A percentile compares a stretch with the other conserved stretches of the same genome.
phyloP scores from a whole-genome alignment of 2,113 vertebrate species.

The Rhinopomastus cyanomelas region DNA sequence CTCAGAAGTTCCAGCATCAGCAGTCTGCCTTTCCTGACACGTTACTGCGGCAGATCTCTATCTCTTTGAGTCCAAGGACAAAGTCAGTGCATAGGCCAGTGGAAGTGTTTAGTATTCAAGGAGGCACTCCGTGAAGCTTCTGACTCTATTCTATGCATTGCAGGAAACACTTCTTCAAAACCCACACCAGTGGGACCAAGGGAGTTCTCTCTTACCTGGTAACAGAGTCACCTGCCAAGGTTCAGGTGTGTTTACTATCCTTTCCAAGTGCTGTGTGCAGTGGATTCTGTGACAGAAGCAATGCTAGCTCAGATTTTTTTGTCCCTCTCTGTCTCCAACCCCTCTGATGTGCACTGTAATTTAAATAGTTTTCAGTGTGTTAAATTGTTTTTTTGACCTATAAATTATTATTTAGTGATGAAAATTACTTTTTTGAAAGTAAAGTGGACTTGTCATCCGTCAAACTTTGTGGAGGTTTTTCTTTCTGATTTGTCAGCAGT shows the following conservation, averaged over 20 bases:
- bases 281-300: background rate
- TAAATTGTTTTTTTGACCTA: background rate
- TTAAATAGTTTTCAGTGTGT: background rate
- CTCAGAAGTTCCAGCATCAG: background rate
- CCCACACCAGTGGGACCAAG: background rate
- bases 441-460: background rate
- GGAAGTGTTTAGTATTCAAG: background rate
- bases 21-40: background rate
- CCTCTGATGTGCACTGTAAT: background rate
- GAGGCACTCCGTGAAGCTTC: background rate
- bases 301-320: background rate
- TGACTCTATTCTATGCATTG: background rate
- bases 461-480: background rate
- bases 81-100: accelerated
- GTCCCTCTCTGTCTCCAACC: background rate
- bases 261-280: background rate
- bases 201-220: background rate
- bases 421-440: background rate
- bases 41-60: accelerated
- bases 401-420: background rate
- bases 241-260: background rate
- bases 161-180: background rate
- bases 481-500: background rate
- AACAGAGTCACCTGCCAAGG: background rate
- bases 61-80: background rate